Conservation (phyloP, 2,888 invertebrate genomes). For the Nycteola revayana region DNA sequence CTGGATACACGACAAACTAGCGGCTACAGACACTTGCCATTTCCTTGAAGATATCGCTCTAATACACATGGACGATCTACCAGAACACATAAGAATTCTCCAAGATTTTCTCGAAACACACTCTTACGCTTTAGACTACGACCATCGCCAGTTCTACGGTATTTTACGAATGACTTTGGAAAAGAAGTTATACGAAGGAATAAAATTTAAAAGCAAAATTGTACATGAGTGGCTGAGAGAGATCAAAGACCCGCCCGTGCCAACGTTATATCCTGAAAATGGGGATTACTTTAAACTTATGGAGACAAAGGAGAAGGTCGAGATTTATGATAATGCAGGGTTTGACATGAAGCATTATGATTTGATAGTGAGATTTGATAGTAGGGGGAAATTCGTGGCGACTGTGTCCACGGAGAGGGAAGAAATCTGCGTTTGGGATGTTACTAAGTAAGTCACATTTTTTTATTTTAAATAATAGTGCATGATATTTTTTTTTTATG, state of each 20-base stretch:
- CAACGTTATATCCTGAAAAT: conserved; percentile 83
- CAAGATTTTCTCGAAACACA: conserved; percentile 87
- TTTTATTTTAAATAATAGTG: no score
- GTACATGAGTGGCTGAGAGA: conserved; percentile 70
- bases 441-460: conserved; percentile 63
- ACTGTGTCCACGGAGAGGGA: conserved; percentile 88
- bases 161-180: conserved; percentile 74
- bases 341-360: conserved; percentile 80
- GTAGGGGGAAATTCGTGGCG: conserved; percentile 87
- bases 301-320: conserved; percentile 55
- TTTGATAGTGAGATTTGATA: conserved; percentile 83
- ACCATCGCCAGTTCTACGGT: conserved; percentile 91
- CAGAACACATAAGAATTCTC: conserved; percentile 80
- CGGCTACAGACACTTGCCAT: conserved; percentile 88
- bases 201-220: conserved; percentile 55
- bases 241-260: conserved; percentile 79
- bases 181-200: conserved; percentile 56
- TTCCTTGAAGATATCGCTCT: conserved; percentile 89
- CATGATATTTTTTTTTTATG: no score
- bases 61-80: conserved; percentile 67
- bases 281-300: conserved; percentile 63
- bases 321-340: conserved; percentile 58
- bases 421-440: conserved; percentile 92
- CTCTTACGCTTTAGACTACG: conserved; percentile 88
- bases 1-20: conserved; percentile 91